Percentiles rank a stretch among this genome's conserved stretches.
phyloP scores from a whole-genome alignment of 2,113 vertebrate genomes.

The Hystrix brachyura region DNA sequence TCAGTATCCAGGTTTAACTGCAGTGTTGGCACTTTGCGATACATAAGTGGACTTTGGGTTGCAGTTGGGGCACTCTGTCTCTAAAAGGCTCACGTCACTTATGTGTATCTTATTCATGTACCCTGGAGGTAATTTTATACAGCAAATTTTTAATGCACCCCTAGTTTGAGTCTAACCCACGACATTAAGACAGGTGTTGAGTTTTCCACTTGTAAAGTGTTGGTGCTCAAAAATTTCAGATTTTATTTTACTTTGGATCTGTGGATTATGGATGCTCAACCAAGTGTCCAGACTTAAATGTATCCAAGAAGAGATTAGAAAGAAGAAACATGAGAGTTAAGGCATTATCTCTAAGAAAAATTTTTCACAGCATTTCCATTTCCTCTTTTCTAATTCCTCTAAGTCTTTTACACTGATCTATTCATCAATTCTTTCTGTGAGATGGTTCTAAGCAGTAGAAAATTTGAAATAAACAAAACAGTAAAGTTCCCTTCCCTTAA shows the following conservation, averaged over 20 bases:
- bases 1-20: neutral
- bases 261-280: neutral
- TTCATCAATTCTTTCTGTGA: neutral
- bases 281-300: slow-evolving; percentile 34
- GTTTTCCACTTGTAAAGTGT: neutral
- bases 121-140: neutral
- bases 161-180: neutral
- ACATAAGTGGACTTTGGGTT: neutral
- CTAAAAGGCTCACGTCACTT: neutral
- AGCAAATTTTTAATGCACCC: neutral
- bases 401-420: neutral
- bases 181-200: too few relatives aligned
- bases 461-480: neutral
- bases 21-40: neutral
- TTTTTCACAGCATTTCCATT: neutral
- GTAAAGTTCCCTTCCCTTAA: neutral
- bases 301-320: slow-evolving; percentile 29
- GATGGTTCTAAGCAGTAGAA: neutral
- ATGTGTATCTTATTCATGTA: neutral
- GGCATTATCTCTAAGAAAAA: neutral
- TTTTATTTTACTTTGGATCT: neutral
- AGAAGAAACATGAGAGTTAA: slow-evolving; percentile 11
- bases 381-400: neutral
- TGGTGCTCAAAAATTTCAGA: neutral
- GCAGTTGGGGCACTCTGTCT: neutral